These are phyloP conservation scores for Acanthopleura granulata DNA, from an alignment of 2,888 invertebrate genomes.

Conservation along the genomic window DNA sequence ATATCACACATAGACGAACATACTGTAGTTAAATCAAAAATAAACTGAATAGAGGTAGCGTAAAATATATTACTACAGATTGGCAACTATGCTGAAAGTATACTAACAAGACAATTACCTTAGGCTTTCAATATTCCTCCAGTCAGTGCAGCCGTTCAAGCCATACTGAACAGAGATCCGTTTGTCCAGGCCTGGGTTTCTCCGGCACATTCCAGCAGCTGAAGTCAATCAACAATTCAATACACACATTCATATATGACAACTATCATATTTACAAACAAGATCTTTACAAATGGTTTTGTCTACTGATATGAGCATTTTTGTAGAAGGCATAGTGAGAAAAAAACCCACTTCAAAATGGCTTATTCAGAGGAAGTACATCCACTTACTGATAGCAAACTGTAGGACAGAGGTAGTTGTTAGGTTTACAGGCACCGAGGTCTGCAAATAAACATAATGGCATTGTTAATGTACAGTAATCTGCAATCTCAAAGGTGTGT, in stretches of 20 bases:
- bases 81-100: background rate
- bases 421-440: constrained; percentile 64
- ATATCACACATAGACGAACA: too few species aligned
- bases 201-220: constrained; percentile 56
- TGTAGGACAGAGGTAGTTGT: constrained; percentile 66
- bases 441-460: constrained; percentile 38
- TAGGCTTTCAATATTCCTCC: constrained; percentile 54
- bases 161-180: constrained; percentile 54
- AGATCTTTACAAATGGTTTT: too few species aligned
- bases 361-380: too few species aligned
- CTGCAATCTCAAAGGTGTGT: too few species aligned
- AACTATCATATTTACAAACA: too few species aligned
- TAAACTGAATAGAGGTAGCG: too few species aligned
- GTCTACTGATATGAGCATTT: too few species aligned
- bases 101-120: constrained; percentile 37
- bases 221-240: constrained; percentile 21
- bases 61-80: too few species aligned
- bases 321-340: too few species aligned
- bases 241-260: background rate
- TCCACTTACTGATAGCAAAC: constrained; percentile 65
- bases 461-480: too few species aligned
- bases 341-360: too few species aligned
- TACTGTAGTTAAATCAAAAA: too few species aligned
- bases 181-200: constrained; percentile 34
- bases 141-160: constrained; percentile 49